These are phyloP conservation scores for Eudemis profundana DNA, from an alignment of 2,888 invertebrate species.

Conservation along the genomic window DNA sequence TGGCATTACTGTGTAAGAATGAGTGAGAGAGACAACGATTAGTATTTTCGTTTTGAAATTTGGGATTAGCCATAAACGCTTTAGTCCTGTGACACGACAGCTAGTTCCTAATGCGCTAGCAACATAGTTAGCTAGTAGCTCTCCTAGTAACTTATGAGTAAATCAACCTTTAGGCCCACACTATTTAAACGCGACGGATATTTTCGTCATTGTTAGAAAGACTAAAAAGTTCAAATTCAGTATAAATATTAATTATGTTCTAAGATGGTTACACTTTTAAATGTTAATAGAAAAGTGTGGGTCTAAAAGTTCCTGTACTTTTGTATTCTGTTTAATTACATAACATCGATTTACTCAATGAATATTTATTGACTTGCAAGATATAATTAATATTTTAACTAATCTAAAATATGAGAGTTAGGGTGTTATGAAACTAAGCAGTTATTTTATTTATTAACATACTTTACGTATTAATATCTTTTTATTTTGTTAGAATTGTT, in stretches of 20 bases:
- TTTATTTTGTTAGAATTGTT: not conserved
- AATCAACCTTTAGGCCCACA: not conserved
- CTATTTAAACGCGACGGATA: not conserved
- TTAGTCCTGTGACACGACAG: slow-evolving; percentile 11
- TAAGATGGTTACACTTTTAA: too few species aligned
- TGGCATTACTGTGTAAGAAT: not conserved
- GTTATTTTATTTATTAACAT: not conserved
- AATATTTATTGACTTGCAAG: not conserved
- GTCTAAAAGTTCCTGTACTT: too few species aligned
- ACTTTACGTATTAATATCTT: slow-evolving; percentile 15
- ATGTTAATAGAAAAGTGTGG: too few species aligned
- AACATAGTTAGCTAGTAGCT: slow-evolving; percentile 13
- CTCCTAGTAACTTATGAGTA: not conserved
- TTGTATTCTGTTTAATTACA: not conserved
- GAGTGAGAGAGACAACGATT: not conserved
- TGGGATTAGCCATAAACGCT: not conserved
- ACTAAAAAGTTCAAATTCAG: too few species aligned
- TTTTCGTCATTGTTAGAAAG: too few species aligned
- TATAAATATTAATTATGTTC: too few species aligned
- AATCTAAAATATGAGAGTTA: not conserved
- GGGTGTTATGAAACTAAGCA: not conserved
- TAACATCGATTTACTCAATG: not conserved
- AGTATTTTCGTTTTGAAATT: not conserved
- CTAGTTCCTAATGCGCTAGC: slow-evolving; percentile 35
- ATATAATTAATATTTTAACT: too few species aligned